Evolutionary conservation across 2,113 vertebrate genomes (phyloP), one percentile per base, ranked within the genome.

Genomic region (Sinosuthora webbiana): DNA sequence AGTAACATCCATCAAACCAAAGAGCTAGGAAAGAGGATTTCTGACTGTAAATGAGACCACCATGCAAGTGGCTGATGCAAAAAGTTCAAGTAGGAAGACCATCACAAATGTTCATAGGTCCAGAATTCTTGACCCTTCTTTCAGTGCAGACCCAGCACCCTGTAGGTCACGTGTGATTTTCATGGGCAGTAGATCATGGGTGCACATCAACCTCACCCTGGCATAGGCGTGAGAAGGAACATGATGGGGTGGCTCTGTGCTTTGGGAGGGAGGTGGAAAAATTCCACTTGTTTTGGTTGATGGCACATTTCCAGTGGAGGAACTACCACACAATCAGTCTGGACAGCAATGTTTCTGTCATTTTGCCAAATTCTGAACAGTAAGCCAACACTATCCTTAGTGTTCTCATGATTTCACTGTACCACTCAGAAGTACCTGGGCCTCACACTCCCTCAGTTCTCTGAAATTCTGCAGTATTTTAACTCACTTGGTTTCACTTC

Each of bases 101-200:
- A 56, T 28, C 28, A 44, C 14, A 39, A 64, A 86, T 8, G 7
- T 39, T 59, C 50, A 37, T 1, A 83, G 33, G 31, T 79, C 33
- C 39, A 70, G 35, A 62, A 83, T 49, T 76, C 56, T 20, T 33
- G n/a, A 49, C 9, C 11, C 12, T 56, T 82, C 30, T 67, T 52
- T 69, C 45, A 44, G 44, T 13, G 20, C 12, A 91, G 67, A 53
- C 14, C 56, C 24, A 65, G 41, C 10, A n/a, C 30, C 13, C 33
- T 28, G 10, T 13, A 79, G 57, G 50, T 76, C 80, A 70, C 0
- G 0, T 37, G 13, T 28, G 15, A 27, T 41, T 93, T 70, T 59
- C 44, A 71, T 0, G 0, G 47, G 30, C 52, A 39, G 47, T 4
- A 55, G 22, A 23, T 15, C 42, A 35, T 3, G 25, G 21, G 10